Evolutionary conservation across 2,797 vertebrate species (phyloP), one percentile per base, ranked within the genome.

Genomic region (Micropoecilia bifurca): DNA sequence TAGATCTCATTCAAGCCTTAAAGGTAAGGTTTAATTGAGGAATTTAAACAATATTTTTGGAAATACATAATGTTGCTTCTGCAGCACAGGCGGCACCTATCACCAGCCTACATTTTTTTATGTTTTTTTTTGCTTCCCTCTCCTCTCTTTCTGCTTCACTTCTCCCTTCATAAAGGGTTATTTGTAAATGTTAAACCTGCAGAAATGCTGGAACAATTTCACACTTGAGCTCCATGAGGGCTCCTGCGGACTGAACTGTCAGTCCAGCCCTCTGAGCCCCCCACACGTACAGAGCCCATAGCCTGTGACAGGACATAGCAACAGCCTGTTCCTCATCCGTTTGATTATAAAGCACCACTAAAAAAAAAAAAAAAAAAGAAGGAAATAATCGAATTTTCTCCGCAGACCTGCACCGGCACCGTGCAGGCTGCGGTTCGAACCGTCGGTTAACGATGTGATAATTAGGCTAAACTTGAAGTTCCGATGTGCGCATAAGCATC

Each of bases 261-360:
- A 43, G 74, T 39, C 50, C 76, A 30, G 71, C 71, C 61, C 83
- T 45, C 18, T 46, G 47, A 20, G 16, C 80, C 33, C 47, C 78
- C 43, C 73, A 66, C 63, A 83, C 48, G 13, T 82, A 74, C 88
- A 81, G 61, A 50, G 43, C 76, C 73, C 85, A 78, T 36, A 73
- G 88, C 69, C 69, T 83, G 80, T 88, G 77, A 83, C 87, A 90
- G 91, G 89, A 90, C 91, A 89, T 85, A 90, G 92, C 92, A 93
- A 92, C 92, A 93, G 90, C 88, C 90, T 90, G 85, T 75, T 87
- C 83, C 63, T 77, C 61, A 41, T 43, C 39, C 45, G 10, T 76
- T 76, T 74, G 75, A 77, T 87, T 86, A 9, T 50, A 53, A 77
- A 71, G 68, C 36, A 83, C 39, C 16, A 20, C 1, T 10, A 30